Evolutionary conservation across 1,140 invertebrate species (phyloP), one percentile per base, ranked within the genome.

Genomic region (Steinernema khuongi): DNA sequence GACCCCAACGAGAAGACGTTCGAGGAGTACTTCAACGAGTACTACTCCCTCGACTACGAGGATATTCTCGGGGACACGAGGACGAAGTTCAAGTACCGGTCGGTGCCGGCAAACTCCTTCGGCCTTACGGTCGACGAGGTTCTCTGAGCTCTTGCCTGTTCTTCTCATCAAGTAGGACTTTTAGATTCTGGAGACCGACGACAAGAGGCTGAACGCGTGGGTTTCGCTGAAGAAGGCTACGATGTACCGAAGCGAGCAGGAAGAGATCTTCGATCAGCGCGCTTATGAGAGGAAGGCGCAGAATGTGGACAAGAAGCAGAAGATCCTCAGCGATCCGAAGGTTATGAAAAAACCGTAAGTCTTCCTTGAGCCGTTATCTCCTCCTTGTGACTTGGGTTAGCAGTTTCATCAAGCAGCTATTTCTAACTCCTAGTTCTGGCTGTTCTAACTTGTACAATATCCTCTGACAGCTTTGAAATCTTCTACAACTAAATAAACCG

Each of bases 161-260:
- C 22, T 70, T 22, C 22, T 67, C 4, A 1, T 78, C 22, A 74
- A 30, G 14, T 28, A 26, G 43, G 28, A n/a, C 14, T 26, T 88
- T 67, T 82, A 94, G 92, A 94, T 99, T 84, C 87, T 98, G 74
- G 86, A 90, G 80, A 92, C 93, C 36, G 91, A 94, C 83, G 94
- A 97, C 83, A 91, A 90, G 81, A 94, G 97, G 87, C 87, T 99
- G 1, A 97, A 98, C 83, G 90, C 90, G 77, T 98, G 96, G 96
- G 93, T 91, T 81, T 92, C 94, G 0, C 85, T 98, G 1, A 96
- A 94, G 86, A 95, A 93, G 87, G 90, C 93, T 11, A 88, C 91
- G n/a, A 90, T 92, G 83, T 90, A 91, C 79, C 89, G 85, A 60
- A 88, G 91, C 0, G 90, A 92, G 14, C 87, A 92, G 70, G 89